Conservation (phyloP, 1,140 invertebrate genomes). For the Penaeus chinensis region DNA sequence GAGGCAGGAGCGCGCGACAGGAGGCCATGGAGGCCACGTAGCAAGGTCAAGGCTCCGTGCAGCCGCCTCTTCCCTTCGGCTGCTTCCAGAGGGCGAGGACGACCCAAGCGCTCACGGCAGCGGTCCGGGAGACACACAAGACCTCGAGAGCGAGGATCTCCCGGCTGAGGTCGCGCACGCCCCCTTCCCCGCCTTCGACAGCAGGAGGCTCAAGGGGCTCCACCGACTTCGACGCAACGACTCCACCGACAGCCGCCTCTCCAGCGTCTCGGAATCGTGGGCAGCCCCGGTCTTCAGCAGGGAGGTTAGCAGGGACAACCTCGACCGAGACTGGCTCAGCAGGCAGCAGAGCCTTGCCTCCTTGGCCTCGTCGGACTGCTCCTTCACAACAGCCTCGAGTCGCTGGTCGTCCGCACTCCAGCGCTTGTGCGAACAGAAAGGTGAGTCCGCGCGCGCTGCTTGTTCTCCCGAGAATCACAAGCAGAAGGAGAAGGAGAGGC, state of each 20-base stretch:
- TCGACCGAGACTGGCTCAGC: slow-evolving; percentile 14
- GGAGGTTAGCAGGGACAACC: slow-evolving; percentile 2
- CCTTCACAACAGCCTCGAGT: slow-evolving; percentile 14
- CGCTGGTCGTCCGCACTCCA: slow-evolving; percentile 29
- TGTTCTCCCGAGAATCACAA: too few relatives aligned
- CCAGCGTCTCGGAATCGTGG: slow-evolving; percentile 4
- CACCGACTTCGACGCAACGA: slow-evolving; percentile 4
- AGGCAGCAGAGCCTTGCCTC: slow-evolving; percentile 22
- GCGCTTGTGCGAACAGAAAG: slow-evolving; percentile 19
- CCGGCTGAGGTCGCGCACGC: background rate
- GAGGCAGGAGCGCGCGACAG: background rate
- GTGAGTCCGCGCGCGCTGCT: background rate
- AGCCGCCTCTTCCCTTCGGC: background rate
- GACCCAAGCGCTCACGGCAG: background rate
- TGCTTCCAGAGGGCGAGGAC: background rate
- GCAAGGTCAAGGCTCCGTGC: slow-evolving; percentile 11
- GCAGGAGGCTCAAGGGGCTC: background rate
- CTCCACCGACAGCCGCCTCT: slow-evolving; percentile 10
- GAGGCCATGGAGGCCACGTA: slow-evolving; percentile 35
- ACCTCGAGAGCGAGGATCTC: background rate
- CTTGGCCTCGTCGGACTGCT: slow-evolving; percentile 13
- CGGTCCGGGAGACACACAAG: background rate
- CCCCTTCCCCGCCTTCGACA: background rate
- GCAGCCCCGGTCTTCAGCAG: background rate
- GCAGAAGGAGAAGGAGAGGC: too few relatives aligned